Base-by-base conservation (phyloP, 2,797 vertebrate species). In the Fundulus diaphanus region DNA sequence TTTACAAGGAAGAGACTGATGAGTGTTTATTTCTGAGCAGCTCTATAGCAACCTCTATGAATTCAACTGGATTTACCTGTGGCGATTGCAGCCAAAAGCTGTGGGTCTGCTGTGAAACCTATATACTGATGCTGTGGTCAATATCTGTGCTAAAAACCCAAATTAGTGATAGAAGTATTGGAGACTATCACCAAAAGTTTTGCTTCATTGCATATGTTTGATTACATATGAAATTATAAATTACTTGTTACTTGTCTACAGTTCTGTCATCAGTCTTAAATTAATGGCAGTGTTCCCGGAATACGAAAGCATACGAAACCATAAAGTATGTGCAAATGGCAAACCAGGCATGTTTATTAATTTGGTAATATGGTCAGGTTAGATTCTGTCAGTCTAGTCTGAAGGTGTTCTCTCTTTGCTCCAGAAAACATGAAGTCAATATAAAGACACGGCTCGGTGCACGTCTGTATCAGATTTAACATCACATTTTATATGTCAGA, bases 401-500 rank as follows among this genome's bases (percentile, higher is more conserved):
- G 22, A 37, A 63, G 20, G 33, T 35, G 59, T 24, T 63, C 33
- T 63, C 20, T 63, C 33, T 24, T 37, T 37, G 33, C 33, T 37
- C 11, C 22, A 37, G 48, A 7, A 61, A 49, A 33, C 9, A 61
- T 51, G 27, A 31, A 69, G 68, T 51, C 31, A 24, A 20, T 65
- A 40, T 35, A 49, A 31, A 68, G 29, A 48, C 33, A 33, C 27
- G 9, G 48, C 57, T 65, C 31, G 29, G 76, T 33, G 42, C 22
- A 35, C 20, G 35, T 27, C n/a, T 54, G 27, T 42, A 44, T 68
- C 18, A 59, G 37, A 66, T 31, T 51, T 66, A 15, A 56, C 9
- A 63, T 68, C 37, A 37, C n/a, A 66, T 56, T 70, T 70, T 37
- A 37, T 29, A 15, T 46, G n/a, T 71, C 37, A 63, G 12, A 35